A percentile compares a stretch with the other conserved stretches of the same genome.
These are phyloP conservation scores for Aix galericulata DNA, from an alignment of 2,113 vertebrate genomes.

Conservation along the genomic window DNA sequence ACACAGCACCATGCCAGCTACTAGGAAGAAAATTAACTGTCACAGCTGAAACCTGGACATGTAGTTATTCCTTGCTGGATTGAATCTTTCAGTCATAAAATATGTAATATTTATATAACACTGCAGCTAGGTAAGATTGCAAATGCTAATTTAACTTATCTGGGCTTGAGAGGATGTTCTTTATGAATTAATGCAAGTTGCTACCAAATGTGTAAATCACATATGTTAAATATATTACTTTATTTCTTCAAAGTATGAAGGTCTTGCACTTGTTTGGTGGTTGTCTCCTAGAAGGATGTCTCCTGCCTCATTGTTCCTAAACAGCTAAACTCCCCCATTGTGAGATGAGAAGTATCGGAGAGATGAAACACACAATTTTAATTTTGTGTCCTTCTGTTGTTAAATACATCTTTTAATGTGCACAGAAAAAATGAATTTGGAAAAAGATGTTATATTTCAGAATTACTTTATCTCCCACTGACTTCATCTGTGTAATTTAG, in stretches of 20 bases:
- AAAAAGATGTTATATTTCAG: not conserved
- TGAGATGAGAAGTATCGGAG: not conserved
- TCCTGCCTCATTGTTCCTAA: not conserved
- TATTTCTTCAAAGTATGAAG: not conserved
- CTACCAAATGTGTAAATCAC: not conserved
- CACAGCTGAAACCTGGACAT: not conserved
- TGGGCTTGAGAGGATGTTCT: not conserved
- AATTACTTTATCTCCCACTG: not conserved
- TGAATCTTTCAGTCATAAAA: not conserved
- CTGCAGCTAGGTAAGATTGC: not conserved
- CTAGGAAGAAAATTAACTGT: too few relatives aligned
- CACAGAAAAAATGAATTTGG: not conserved
- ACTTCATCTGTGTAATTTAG: not conserved
- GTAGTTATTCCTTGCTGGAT: not conserved
- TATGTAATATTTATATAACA: not conserved
- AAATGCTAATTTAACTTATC: not conserved
- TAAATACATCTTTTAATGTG: not conserved
- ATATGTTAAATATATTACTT: not conserved
- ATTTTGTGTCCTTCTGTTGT: not conserved
- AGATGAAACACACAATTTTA: not conserved
- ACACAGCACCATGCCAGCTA: too few relatives aligned
- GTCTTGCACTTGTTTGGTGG: not conserved
- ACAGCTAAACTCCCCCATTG: fast-evolving
- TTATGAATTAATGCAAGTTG: not conserved
- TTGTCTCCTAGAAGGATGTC: not conserved